Evolutionary conservation across 2,113 vertebrate genomes (phyloP), one percentile per base, ranked within the genome.

Genomic region (Mesocricetus auratus): DNA sequence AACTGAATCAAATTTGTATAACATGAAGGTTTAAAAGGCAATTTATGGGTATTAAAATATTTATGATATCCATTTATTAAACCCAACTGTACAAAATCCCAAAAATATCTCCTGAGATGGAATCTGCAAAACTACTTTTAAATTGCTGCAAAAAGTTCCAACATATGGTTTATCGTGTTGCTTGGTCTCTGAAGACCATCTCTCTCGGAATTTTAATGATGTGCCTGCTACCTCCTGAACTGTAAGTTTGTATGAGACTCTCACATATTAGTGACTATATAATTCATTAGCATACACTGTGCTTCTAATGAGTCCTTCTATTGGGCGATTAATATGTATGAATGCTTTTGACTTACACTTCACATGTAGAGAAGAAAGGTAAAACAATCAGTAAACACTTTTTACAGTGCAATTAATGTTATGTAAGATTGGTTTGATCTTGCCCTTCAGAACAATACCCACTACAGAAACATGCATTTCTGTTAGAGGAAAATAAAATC

Each of bases 31-130:
- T 92, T 53, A 60, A 94, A 64, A 81, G 87, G 45, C 47, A 74
- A 2, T 85, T 95, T 88, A 17, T 42, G 47, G 22, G 24, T 94
- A 56, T 82, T 96, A 94, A 81, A 91, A 89, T 90, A 93, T 89
- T 91, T 81, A 68, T 15, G 2, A 29, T 64, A 4, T 5, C 74
- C 36, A 62, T 75, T 83, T 89, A 89, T 36, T 39, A 92, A 97
- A 93, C 1, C 12, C 33, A 47, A 39, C 39, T 62, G 7, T 85
- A 77, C 21, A 81, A 73, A 88, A 47, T 90, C 69, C 87, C 31
- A 39, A 29, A 82, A 64, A 77, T 82, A 85, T 74, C 42, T 83
- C 39, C 22, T 53, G 62, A 94, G 45, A 77, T 33, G 45, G 42
- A 78, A 77, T 82, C 73, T 79, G 50, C 21, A 64, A 89, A 96